Evolutionary conservation across 2,888 invertebrate genomes (phyloP), one percentile per base, ranked within the genome.

Genomic region (Scaptomyza polygonia): DNA sequence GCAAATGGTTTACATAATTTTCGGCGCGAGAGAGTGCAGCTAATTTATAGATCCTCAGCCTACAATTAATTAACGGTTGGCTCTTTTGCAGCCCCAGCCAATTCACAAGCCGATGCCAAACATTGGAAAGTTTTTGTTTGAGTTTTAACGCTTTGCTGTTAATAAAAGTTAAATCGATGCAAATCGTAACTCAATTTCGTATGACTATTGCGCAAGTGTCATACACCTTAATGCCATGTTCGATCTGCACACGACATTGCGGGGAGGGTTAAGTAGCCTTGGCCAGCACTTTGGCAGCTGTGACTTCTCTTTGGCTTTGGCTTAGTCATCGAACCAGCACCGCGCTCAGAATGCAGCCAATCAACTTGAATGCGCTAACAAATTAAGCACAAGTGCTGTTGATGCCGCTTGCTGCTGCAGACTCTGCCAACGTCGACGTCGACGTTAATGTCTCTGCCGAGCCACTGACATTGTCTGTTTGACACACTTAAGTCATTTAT

Each of bases 401-500:
- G 39, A 21, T 52, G 65, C 39, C 44, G 14, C 29, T 42, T 49
- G 14, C 42, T 45, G 34, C n/a, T 21, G 63, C 57, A 18, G 59
- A 7, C 29, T 56, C 32, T 52, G 67, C 58, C 32, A 40, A 32
- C 66, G 42, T 40, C 61, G 49, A 16, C 42, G 48, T 30, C 62
- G 59, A 16, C 48, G 65, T 34, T 53, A 25, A 43, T 44, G 30
- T 29, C 64, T 51, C 66, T 45, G 72, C 59, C 42, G 72, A 65
- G 72, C 68, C 63, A 74, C 74, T 88, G 84, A 88, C 84, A 84
- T 84, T 84, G 84, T 88, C 86, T 88, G 72, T 80, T 86, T 84
- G 84, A 84, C 84, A 88, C 77, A 88, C 88, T 88, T 84, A 80
- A 83, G 88, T 79, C 88, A 88, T 71, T 82, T 82, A 76, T 66